Conservation (phyloP, 35 echinoderm and acorn worm species). For the Heliocidaris erythrogramma region DNA sequence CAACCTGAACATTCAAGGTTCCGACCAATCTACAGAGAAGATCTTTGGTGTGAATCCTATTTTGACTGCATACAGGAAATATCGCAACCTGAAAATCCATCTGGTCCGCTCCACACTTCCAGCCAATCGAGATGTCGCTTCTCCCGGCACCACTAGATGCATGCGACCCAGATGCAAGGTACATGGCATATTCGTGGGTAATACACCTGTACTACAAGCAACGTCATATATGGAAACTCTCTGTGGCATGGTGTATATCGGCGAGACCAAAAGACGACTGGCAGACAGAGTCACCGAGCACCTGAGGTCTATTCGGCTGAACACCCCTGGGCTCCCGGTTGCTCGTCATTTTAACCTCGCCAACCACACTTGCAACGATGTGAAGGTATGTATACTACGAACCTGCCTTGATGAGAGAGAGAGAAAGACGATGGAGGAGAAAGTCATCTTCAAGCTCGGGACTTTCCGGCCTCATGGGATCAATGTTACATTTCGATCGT, state of each 20-base stretch:
- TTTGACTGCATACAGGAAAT: neutral
- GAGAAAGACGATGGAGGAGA: too few relatives aligned
- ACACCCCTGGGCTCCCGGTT: too few relatives aligned
- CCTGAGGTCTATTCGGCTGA: slow-evolving; percentile 32
- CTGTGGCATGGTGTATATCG: slow-evolving; percentile 39
- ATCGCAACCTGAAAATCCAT: neutral
- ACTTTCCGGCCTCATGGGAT: too few relatives aligned
- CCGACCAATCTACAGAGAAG: neutral
- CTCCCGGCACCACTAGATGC: neutral
- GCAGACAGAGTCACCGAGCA: slow-evolving; percentile 51
- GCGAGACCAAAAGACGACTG: slow-evolving; percentile 47
- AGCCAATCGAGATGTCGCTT: neutral
- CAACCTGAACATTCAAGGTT: neutral
- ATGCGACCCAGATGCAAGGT: neutral
- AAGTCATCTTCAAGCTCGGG: too few relatives aligned
- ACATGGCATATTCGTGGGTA: neutral
- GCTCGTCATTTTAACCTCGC: too few relatives aligned
- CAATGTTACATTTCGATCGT: too few relatives aligned
- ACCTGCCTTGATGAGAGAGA: too few relatives aligned
- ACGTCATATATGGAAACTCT: neutral
- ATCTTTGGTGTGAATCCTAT: neutral
- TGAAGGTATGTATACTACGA: too few relatives aligned
- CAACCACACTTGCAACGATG: too few relatives aligned
- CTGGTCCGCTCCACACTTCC: neutral
- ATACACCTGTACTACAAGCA: too few relatives aligned